Percentiles rank a stretch among this genome's conserved stretches.
phyloP scores from a whole-genome alignment of 2,797 vertebrate genomes.

The Telmatherina bonti region DNA sequence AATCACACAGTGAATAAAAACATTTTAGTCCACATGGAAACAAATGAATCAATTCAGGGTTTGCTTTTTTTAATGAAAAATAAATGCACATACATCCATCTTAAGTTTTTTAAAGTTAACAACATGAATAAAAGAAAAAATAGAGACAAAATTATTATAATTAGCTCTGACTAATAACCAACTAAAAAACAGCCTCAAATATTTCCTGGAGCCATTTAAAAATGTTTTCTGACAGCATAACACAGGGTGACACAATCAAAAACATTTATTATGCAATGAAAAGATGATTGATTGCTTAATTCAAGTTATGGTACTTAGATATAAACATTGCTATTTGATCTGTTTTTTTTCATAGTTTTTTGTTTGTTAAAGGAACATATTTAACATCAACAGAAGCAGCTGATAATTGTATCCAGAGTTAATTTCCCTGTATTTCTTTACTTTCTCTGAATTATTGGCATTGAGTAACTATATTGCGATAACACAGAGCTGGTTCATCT shows the following conservation, averaged over 20 bases:
- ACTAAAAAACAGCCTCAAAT: not conserved
- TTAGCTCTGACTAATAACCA: not conserved
- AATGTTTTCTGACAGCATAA: not conserved
- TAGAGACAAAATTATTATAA: not conserved
- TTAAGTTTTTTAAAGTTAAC: not conserved
- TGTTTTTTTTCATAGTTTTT: too few relatives aligned
- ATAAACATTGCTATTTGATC: not conserved
- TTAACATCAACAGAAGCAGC: not conserved
- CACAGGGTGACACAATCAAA: not conserved
- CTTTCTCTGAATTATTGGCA: too few relatives aligned
- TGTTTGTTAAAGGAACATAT: not conserved
- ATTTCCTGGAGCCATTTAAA: not conserved
- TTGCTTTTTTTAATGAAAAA: not conserved
- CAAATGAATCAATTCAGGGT: not conserved
- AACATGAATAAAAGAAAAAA: not conserved
- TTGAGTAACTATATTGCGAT: not conserved
- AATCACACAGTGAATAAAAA: not conserved
- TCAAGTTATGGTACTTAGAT: not conserved
- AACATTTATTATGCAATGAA: not conserved
- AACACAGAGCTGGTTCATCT: not conserved
- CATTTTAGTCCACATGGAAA: not conserved
- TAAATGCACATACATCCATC: not conserved
- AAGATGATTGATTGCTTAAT: not conserved
- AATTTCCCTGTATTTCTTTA: too few relatives aligned
- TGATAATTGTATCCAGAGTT: too few relatives aligned